Conservation (phyloP, 2,113 vertebrate genomes). For the Gambusia holbrooki region DNA sequence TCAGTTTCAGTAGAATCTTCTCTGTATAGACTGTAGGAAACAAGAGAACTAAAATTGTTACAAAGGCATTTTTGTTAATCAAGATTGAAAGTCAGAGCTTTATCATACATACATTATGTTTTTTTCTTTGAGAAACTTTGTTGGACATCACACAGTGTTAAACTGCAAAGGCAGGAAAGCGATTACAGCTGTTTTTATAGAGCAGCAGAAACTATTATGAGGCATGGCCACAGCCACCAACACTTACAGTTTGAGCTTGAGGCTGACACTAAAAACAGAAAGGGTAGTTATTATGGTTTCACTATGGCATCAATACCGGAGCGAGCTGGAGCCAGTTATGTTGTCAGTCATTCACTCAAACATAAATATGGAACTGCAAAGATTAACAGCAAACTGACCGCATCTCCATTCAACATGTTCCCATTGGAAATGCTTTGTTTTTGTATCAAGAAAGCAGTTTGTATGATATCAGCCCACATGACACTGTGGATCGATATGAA, state of each 20-base stretch:
- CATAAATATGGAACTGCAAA: neutral
- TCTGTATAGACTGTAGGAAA: neutral
- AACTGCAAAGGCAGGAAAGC: conserved; percentile 23
- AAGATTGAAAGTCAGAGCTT: neutral
- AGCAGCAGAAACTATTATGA: conserved; percentile 44
- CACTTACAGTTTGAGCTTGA: conserved; percentile 67
- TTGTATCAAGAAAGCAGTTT: no score
- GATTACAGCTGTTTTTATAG: conserved; percentile 44
- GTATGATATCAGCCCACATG: no score
- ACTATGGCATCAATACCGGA: conserved; percentile 49
- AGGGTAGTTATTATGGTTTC: conserved; percentile 68
- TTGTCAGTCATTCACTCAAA: conserved; percentile 12
- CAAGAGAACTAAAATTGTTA: neutral
- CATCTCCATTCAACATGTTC: no score
- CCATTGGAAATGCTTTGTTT: no score
- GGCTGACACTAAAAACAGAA: conserved; percentile 61
- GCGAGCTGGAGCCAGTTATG: conserved; percentile 50
- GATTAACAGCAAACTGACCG: conserved; percentile 25
- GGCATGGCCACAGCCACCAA: conserved; percentile 43
- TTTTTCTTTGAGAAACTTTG: conserved; percentile 1
- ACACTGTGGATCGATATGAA: no score
- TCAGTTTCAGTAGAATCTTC: neutral
- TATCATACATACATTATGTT: neutral
- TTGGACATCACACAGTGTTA: conserved; percentile 22
- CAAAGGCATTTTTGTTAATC: neutral